These are phyloP conservation scores for Gymnothorax reevesii DNA, from an alignment of 2,797 vertebrate genomes.

Conservation along the genomic window DNA sequence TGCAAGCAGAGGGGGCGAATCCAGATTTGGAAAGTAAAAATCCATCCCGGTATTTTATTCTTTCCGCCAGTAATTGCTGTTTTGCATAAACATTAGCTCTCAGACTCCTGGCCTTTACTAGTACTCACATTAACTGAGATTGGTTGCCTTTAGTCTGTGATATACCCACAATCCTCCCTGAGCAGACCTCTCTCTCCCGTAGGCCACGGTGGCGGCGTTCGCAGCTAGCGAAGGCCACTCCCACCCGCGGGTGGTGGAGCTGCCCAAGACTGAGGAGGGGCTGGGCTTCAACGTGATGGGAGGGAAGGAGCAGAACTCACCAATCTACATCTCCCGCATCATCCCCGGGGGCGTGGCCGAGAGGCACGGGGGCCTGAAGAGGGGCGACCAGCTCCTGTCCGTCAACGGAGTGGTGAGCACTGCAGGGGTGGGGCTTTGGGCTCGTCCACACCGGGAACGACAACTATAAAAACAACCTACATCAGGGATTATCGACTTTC, in stretches of 20 bases:
- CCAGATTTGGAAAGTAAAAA: too few relatives aligned
- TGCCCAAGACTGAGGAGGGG: slow-evolving; percentile 97
- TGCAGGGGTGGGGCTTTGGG: background rate
- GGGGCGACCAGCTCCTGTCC: slow-evolving; percentile 95
- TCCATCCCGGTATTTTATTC: too few relatives aligned
- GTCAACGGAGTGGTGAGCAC: slow-evolving; percentile 95
- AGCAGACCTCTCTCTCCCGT: slow-evolving; percentile 8
- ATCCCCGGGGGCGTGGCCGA: slow-evolving; percentile 97
- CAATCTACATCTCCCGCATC: slow-evolving; percentile 98
- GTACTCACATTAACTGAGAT: too few relatives aligned
- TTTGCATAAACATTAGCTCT: too few relatives aligned
- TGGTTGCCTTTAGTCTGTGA: too few relatives aligned
- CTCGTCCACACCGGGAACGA: too few relatives aligned
- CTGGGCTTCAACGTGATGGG: slow-evolving; percentile 99
- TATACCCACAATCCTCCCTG: background rate
- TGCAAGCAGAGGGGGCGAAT: too few relatives aligned
- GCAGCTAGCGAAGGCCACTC: slow-evolving; percentile 98
- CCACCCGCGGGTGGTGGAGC: slow-evolving; percentile 93
- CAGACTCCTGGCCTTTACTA: too few relatives aligned
- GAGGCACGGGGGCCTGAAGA: slow-evolving; percentile 92
- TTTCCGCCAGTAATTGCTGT: too few relatives aligned
- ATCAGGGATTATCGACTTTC: too few relatives aligned
- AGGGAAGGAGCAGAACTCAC: slow-evolving; percentile 97
- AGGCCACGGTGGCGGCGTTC: slow-evolving; percentile 98
- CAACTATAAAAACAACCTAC: too few relatives aligned